Conservation (phyloP, 2,113 vertebrate species). For the Brachypodius melanocephalos region DNA sequence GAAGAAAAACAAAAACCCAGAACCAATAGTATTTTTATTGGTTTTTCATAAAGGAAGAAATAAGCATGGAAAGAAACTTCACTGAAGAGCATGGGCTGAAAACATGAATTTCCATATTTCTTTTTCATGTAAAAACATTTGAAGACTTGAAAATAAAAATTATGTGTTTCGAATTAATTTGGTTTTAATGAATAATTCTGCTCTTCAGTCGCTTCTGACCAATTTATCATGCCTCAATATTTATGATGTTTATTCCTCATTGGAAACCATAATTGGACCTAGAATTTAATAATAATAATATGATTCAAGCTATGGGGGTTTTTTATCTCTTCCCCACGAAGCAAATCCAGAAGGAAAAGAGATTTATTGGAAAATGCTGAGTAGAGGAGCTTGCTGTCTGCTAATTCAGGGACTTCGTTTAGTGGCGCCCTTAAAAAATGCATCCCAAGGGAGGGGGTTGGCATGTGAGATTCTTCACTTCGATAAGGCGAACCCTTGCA, state of each 20-base stretch:
- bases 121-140: not conserved
- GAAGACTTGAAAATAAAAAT: conserved; percentile 55
- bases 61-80: not conserved
- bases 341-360: not conserved
- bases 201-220: not conserved
- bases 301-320: not conserved
- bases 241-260: conserved; percentile 32
- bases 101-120: not conserved
- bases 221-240: conserved; percentile 44
- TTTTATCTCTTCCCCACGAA: conserved; percentile 16
- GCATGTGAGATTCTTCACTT: not conserved
- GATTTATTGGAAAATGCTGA: not conserved
- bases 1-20: not conserved
- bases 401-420: not conserved
- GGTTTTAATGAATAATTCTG: conserved; percentile 6
- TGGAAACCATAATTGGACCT: conserved; percentile 31
- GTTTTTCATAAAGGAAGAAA: not conserved
- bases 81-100: not conserved
- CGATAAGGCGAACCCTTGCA: not conserved
- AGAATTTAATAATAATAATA: not conserved
- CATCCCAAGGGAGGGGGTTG: not conserved
- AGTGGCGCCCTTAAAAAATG: not conserved
- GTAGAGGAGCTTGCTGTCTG: not conserved
- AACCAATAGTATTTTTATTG: not conserved
- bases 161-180: conserved; percentile 27